Evolutionary conservation across 1,140 invertebrate species (phyloP).

Genomic region (Lucilia cuprina): DNA sequence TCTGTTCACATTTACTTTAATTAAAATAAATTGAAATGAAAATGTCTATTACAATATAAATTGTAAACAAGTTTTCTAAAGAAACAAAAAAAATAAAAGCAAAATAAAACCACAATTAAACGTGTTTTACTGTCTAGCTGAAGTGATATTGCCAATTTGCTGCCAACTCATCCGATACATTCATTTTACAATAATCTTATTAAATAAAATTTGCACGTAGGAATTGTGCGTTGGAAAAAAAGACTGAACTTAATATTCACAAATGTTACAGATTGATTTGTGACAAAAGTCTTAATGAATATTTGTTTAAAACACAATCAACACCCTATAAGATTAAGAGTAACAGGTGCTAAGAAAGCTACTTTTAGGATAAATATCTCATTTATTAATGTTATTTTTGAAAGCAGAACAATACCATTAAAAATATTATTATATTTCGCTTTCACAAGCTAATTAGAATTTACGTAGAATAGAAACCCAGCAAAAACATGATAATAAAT

Average conservation of each 20-base stretch:
- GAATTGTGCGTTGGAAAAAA: background rate
- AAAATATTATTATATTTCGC: too few species aligned
- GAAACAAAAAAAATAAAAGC: background rate
- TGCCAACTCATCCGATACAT: background rate
- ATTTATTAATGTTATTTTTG: too few species aligned
- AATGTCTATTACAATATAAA: background rate
- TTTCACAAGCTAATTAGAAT: too few species aligned
- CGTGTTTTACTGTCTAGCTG: background rate
- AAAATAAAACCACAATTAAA: slow-evolving; percentile 11
- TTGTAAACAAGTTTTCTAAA: background rate
- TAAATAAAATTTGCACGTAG: background rate
- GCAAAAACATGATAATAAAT: too few species aligned
- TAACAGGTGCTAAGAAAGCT: too few species aligned
- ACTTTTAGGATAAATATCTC: too few species aligned
- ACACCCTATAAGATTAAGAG: too few species aligned
- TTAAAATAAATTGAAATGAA: background rate
- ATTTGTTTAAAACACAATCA: too few species aligned
- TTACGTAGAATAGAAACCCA: too few species aligned
- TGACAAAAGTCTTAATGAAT: background rate
- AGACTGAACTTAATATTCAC: background rate
- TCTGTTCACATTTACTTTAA: background rate
- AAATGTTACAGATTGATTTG: background rate
- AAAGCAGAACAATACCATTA: too few species aligned
- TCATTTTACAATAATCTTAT: background rate
- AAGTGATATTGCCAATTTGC: background rate